Evolutionary conservation across 2,797 vertebrate species (phyloP), one percentile per base, ranked within the genome.

Genomic region (Podargus strigoides): DNA sequence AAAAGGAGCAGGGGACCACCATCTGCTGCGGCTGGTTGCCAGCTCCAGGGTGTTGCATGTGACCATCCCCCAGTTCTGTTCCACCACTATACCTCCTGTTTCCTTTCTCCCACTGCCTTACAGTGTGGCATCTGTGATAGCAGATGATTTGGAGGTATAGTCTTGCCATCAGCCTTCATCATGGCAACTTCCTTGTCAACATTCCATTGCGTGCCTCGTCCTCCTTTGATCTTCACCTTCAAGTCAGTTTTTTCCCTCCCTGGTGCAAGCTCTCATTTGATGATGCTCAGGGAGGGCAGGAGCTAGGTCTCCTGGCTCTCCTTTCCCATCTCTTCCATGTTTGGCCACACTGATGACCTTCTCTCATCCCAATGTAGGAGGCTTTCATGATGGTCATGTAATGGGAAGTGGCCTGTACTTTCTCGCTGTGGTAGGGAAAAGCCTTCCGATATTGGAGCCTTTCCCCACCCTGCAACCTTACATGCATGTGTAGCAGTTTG

Each of bases 201-300:
- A 16, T 64, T 7, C 27, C 32, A 6, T 66, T 22, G n/a, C 3
- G 7, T 47, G 22, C 53, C 10, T 68, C 2, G 1, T 72, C 68
- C 7, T 80, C 49, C 32, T 74, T 64, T 53, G 36, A 32, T 55
- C 39, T 58, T 85, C 24, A 37, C 27, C 21, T 77, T 60, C 13
- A 19, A 23, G 9, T 66, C 37, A 44, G 42, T 37, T 81, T 42
- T 62, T 49, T 50, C 21, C 7, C 16, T 68, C 59, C 24, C 14
- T 42, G 21, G 8, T 42, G 26, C 1, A 4, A 63, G 12, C 16
- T 42, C 7, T 44, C 27, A 13, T n/a, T 50, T 0, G 0, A 1
- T 82, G 80, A 26, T 68, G 42, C 46, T 73, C 22, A 39, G 39
- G 9, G 32, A 64, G 23, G 59, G 32, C 22, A 53, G 53, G 22